Percentiles rank a stretch among this genome's conserved stretches.
Conservation (phyloP, 2,888 invertebrate species). For the Cataglyphis livida region DNA sequence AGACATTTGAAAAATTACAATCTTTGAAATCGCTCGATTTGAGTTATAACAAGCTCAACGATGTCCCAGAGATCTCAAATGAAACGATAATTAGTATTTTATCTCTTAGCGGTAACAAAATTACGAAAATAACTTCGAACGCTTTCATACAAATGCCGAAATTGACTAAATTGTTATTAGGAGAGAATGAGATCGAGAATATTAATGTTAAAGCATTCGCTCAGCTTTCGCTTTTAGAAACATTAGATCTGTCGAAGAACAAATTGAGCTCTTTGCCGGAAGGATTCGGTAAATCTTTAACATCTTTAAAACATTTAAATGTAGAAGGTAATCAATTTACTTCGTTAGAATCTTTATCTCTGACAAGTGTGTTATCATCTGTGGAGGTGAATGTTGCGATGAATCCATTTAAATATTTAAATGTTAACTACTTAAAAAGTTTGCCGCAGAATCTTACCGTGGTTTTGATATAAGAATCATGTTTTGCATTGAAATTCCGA, state of each 20-base stretch:
- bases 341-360: conserved; percentile 7
- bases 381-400: background rate
- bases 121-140: conserved; percentile 64
- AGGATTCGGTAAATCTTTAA: background rate
- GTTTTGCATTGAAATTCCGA: too few species aligned
- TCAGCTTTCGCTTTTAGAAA: conserved; percentile 55
- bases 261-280: conserved; percentile 54
- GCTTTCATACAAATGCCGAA: conserved; percentile 66
- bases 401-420: conserved; percentile 30
- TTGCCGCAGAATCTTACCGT: conserved; percentile 34
- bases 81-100: conserved; percentile 68
- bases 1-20: conserved; percentile 65
- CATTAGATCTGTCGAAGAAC: conserved; percentile 72
- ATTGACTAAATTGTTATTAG: conserved; percentile 73
- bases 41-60: conserved; percentile 70
- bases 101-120: conserved; percentile 72
- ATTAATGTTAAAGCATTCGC: conserved; percentile 70
- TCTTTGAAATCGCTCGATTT: conserved; percentile 70
- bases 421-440: background rate
- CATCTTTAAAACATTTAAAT: conserved; percentile 64
- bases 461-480: background rate
- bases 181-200: conserved; percentile 70
- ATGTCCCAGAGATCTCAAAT: conserved; percentile 67
- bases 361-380: background rate
- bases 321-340: conserved; percentile 71